Conservation (phyloP, 35 echinoderm and acorn worm species). For the Heliocidaris tuberculata region DNA sequence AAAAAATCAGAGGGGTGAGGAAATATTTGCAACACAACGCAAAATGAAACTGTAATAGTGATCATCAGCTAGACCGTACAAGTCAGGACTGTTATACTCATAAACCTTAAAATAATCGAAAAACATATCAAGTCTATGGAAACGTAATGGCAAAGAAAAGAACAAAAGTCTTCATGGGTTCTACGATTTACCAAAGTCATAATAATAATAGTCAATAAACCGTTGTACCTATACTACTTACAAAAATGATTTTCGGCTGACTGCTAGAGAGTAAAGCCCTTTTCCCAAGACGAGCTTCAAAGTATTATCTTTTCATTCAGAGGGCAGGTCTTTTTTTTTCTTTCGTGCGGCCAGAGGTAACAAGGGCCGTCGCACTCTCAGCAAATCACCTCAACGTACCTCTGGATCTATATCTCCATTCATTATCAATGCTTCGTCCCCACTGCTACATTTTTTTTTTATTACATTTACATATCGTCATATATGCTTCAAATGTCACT, state of each 20-base stretch:
- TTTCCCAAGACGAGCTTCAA: background rate
- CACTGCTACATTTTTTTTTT: background rate
- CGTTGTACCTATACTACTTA: background rate
- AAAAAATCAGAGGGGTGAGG: no score
- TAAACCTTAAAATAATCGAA: no score
- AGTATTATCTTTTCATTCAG: background rate
- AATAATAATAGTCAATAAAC: background rate
- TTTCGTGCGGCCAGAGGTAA: no score
- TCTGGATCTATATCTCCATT: background rate
- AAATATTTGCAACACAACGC: no score
- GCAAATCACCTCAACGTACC: background rate
- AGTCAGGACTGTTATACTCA: no score
- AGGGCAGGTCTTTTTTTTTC: background rate
- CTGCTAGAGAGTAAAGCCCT: background rate
- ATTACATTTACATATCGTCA: background rate
- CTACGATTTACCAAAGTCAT: background rate
- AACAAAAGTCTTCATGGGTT: no score
- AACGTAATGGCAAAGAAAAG: no score
- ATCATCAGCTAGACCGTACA: no score
- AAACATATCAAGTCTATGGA: no score
- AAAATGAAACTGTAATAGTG: no score
- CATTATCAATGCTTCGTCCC: background rate
- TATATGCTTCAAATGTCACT: background rate
- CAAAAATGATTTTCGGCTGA: background rate
- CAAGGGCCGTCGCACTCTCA: slow-evolving; percentile 1